A percentile compares a stretch with the other conserved stretches of the same genome.
Conservation (phyloP, 2,113 vertebrate species). For the Pygoscelis adeliae region DNA sequence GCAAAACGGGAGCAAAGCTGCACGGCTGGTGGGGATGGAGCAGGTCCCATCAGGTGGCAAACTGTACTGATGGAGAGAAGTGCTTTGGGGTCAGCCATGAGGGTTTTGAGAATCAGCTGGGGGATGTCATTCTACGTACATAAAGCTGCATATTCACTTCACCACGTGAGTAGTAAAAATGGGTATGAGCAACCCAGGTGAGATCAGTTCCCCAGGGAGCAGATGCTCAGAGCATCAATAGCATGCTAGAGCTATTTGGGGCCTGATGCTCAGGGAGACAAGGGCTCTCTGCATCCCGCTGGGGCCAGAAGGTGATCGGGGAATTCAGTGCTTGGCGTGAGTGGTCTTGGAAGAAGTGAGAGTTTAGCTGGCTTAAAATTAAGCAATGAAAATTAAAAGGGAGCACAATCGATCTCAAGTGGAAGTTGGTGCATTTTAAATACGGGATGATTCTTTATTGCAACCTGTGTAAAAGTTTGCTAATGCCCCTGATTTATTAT, state of each 20-base stretch:
- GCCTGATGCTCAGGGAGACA: background rate
- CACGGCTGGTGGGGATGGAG: background rate
- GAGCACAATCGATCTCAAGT: accelerated
- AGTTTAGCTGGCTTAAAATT: background rate
- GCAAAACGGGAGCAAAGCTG: background rate
- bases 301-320: background rate
- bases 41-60: background rate
- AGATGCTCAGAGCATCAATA: background rate
- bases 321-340: background rate
- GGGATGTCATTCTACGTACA: background rate
- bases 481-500: background rate
- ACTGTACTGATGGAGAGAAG: background rate
- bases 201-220: background rate
- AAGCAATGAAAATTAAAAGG: background rate
- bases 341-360: background rate
- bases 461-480: background rate
- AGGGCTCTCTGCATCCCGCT: background rate
- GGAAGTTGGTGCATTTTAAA: background rate
- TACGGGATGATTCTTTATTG: background rate
- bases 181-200: background rate
- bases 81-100: background rate
- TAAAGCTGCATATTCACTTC: background rate
- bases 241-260: background rate
- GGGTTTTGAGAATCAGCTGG: background rate
- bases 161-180: background rate